Evolutionary conservation across 2,888 invertebrate species (phyloP).

Genomic region (Eristalis arbustorum): DNA sequence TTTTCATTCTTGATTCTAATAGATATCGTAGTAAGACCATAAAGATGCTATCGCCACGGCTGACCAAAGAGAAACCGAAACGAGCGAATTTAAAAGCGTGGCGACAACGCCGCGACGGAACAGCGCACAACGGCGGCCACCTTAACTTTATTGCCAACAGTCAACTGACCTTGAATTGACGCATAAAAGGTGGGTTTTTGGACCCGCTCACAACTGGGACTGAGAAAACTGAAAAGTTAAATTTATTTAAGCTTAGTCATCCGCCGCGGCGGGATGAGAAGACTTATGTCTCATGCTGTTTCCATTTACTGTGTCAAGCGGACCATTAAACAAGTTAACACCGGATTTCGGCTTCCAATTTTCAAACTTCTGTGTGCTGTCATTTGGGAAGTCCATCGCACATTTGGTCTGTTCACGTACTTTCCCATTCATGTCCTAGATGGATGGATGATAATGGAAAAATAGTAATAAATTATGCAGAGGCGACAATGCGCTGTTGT

Average conservation of each 20-base stretch:
- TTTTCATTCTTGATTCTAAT: neutral
- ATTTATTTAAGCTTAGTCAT: neutral
- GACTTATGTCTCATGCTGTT: too few relatives aligned
- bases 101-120: neutral
- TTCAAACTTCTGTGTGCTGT: too few relatives aligned
- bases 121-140: neutral
- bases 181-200: neutral
- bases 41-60: neutral
- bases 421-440: too few relatives aligned
- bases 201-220: neutral
- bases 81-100: neutral
- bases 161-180: neutral
- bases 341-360: too few relatives aligned
- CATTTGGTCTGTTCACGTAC: too few relatives aligned
- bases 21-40: neutral
- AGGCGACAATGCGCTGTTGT: too few relatives aligned
- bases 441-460: too few relatives aligned
- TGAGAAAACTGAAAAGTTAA: neutral
- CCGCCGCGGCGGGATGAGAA: neutral
- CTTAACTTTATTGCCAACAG: neutral
- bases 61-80: neutral
- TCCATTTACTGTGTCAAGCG: too few relatives aligned
- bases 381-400: too few relatives aligned
- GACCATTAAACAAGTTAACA: too few relatives aligned
- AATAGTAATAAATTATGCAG: too few relatives aligned